Base-by-base conservation (phyloP, 2,113 vertebrate species). In the western clawed frog (Xenopus tropicalis) region DNA sequence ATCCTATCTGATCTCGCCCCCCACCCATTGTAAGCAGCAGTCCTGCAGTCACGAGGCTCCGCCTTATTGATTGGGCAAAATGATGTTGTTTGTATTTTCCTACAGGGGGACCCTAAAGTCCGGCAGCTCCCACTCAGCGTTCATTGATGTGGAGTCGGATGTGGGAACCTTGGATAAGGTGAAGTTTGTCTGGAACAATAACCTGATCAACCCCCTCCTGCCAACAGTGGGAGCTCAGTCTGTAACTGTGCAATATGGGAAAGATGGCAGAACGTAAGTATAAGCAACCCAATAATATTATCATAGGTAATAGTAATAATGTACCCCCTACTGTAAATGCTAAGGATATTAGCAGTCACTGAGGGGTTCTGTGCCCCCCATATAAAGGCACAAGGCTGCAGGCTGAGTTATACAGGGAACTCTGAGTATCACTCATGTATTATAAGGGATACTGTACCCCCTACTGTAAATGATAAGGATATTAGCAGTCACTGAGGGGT, bases 121-220 rank as follows among this genome's bases (percentile, higher is more conserved):
- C 48, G 90, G 81, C 4, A 20, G 75, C 12, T 89, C 74, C 14
- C 91, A 95, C 10, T 84, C 85, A 10, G n/a, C 42, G 1, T 82
- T 86, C 20, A 78, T 94, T 0, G 86, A 95, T 13, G 83, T 79
- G 4, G 83, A 92, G 51, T 0, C 78, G n/a, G 83, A 94, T 0
- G 17, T 95, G 11, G 92, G 87, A 51, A 72, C 83, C 0, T 11
- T 91, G 63, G 91, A 70, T 1, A 89, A 87, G 78, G 91, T 94
- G 73, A 94, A 88, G 82, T 96, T 97, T 72, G 73, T 94, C 23
- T 97, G 95, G 96, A 91, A 95, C 83, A 96, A 98, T 81, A 71
- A 86, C 0, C 0, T 78, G 48, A 0, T 93, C 20, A 94, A 96
- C 70, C 86, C 86, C 65, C 24, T 90, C 66, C 17, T 88, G 0